Evolutionary conservation across 2,113 vertebrate genomes (phyloP).

Genomic region (Crocuta crocuta): DNA sequence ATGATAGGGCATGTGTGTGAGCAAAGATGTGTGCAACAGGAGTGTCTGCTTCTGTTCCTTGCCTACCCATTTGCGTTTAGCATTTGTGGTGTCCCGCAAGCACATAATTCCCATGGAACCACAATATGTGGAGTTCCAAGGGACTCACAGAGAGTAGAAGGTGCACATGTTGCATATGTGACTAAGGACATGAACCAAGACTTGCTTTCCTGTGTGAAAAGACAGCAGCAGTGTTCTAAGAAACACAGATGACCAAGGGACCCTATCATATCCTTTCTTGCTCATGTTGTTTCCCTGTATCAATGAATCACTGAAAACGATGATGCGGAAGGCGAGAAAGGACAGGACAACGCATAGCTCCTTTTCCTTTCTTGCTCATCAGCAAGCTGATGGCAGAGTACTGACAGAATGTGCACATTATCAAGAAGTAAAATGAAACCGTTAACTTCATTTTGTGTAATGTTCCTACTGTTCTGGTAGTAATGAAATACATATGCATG

Average conservation of each 20-base stretch:
- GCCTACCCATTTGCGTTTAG: background rate
- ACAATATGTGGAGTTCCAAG: background rate
- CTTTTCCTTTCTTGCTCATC: background rate
- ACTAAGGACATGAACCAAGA: background rate
- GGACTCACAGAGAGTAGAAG: background rate
- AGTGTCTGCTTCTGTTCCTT: background rate
- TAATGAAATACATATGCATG: background rate
- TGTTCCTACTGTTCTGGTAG: background rate
- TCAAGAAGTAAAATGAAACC: background rate
- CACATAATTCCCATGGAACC: background rate
- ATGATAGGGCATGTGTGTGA: background rate
- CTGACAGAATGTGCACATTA: background rate
- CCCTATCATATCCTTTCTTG: background rate
- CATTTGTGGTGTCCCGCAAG: background rate
- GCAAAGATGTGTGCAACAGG: background rate
- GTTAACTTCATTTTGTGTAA: background rate
- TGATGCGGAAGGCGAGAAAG: background rate
- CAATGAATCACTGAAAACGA: background rate
- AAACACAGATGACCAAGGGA: background rate
- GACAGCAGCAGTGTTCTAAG: background rate
- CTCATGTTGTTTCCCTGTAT: background rate
- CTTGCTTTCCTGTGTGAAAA: background rate
- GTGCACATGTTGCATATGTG: background rate
- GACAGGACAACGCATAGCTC: background rate
- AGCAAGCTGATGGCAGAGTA: background rate